phyloP scores from a whole-genome alignment of 2,113 vertebrate genomes.

The Prionailurus bengalensis region DNA sequence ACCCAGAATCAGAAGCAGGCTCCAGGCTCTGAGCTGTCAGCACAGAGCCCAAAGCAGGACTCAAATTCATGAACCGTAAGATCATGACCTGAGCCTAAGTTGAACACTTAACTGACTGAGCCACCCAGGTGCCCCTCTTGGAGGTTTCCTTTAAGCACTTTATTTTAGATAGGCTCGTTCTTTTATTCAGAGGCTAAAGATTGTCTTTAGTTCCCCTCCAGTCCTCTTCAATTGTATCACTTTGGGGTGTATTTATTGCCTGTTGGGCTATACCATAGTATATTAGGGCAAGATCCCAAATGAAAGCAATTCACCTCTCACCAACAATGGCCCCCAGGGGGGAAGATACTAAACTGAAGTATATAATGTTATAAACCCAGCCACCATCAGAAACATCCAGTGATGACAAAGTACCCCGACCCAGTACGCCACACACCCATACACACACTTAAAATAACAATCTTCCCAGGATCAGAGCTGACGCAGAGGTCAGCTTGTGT shows the following conservation, averaged over 20 bases:
- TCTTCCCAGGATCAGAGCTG: background rate
- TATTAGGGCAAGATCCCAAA: background rate
- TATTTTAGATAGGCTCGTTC: background rate
- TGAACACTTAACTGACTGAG: no score
- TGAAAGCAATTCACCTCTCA: background rate
- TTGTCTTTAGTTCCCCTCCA: background rate
- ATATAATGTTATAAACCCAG: background rate
- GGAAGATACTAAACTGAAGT: background rate
- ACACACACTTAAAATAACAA: background rate
- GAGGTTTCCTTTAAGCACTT: background rate
- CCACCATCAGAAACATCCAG: background rate
- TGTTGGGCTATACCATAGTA: background rate
- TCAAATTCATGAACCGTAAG: no score
- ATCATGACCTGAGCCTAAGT: no score
- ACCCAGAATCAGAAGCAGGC: no score
- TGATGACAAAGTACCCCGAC: background rate
- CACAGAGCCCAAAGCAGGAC: no score
- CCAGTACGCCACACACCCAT: background rate
- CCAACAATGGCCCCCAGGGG: background rate
- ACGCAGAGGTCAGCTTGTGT: background rate
- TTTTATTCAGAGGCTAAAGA: constrained; percentile 25
- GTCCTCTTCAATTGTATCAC: background rate
- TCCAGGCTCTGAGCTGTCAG: no score
- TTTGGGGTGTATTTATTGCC: constrained; percentile 1
- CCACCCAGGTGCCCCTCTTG: background rate